Evolutionary conservation across 2,113 vertebrate genomes (phyloP), one percentile per base, ranked within the genome.

Genomic region (Paedocypris sp.): DNA sequence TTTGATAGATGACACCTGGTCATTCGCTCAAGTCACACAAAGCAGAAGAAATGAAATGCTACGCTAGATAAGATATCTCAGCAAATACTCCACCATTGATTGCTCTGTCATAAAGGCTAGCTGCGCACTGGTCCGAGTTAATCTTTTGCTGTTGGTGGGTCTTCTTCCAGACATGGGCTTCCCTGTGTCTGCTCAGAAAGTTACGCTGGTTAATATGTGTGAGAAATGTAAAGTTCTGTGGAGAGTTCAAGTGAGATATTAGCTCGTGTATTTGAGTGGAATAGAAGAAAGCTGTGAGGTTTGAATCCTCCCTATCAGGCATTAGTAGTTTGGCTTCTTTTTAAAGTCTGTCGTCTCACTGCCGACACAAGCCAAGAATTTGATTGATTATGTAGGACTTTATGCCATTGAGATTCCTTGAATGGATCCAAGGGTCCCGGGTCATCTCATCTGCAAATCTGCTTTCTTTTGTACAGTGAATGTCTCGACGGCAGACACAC

Each of bases 381-480:
- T 95, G 93, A 97, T 97, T 97, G 93, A 94, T 94, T 93, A 90
- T 90, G 84, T 89, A 87, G 89, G 78, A 86, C n/a, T 90, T 87
- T 91, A 85, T 89, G 86, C 89, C 90, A 89, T 87, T 87, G 82
- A 91, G 85, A 82, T 82, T 87, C 89, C 92, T 87, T 95, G 89
- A 89, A 87, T 84, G 69, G 89, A 84, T 85, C 75, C 60, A 78
- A 75, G 80, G 93, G 92, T 92, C 82, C 91, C 49, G 42, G 93
- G 90, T 94, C 91, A 91, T 86, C 91, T 93, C 86, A 81, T 77
- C 92, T 81, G 89, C 90, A 90, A 88, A 86, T 88, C 90, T 87
- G 88, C 89, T 91, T 89, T 90, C 91, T 91, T 94, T 97, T 94
- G 91, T 96, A 96, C 90, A 92, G 91, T 93, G 89, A 75, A 85